Conservation (phyloP, 2,888 invertebrate species). For the Pyrochroa serraticornis region DNA sequence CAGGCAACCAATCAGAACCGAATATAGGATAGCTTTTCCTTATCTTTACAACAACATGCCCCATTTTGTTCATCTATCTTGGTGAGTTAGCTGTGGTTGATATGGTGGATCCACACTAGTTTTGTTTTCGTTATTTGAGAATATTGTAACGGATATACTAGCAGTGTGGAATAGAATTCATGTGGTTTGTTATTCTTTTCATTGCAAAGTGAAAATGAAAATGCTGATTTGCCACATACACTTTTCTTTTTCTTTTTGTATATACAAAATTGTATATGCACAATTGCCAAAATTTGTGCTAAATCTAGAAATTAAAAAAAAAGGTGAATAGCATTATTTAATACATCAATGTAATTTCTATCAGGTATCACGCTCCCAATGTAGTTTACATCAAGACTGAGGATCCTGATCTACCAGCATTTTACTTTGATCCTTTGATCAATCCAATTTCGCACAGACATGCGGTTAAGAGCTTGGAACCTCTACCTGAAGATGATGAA, state of each 20-base stretch:
- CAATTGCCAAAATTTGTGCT: no score
- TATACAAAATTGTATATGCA: no score
- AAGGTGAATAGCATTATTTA: no score
- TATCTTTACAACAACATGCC: slow-evolving; percentile 99
- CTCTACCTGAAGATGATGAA: slow-evolving; percentile 90
- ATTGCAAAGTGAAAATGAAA: slow-evolving; percentile 58
- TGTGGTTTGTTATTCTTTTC: slow-evolving; percentile 62
- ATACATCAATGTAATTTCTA: no score
- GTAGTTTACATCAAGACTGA: slow-evolving; percentile 99
- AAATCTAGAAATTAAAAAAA: no score
- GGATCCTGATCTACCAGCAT: slow-evolving; percentile 99
- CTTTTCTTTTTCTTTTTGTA: slow-evolving; percentile 21
- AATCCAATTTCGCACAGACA: slow-evolving; percentile 98
- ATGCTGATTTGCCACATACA: slow-evolving; percentile 66
- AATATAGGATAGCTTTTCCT: slow-evolving; percentile 99
- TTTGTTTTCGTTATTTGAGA: slow-evolving; percentile 51
- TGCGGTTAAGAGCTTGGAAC: slow-evolving; percentile 81
- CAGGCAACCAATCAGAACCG: slow-evolving; percentile 96
- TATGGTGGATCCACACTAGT: slow-evolving; percentile 51
- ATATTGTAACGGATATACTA: slow-evolving; percentile 59
- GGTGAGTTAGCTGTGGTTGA: slow-evolving; percentile 70
- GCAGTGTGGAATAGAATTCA: slow-evolving; percentile 62
- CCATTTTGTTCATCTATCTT: slow-evolving; percentile 96
- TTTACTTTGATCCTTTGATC: slow-evolving; percentile 99
- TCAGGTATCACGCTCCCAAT: slow-evolving; percentile 99